phyloP scores from a whole-genome alignment of 2,113 vertebrate genomes.

The Patagioenas fasciata region DNA sequence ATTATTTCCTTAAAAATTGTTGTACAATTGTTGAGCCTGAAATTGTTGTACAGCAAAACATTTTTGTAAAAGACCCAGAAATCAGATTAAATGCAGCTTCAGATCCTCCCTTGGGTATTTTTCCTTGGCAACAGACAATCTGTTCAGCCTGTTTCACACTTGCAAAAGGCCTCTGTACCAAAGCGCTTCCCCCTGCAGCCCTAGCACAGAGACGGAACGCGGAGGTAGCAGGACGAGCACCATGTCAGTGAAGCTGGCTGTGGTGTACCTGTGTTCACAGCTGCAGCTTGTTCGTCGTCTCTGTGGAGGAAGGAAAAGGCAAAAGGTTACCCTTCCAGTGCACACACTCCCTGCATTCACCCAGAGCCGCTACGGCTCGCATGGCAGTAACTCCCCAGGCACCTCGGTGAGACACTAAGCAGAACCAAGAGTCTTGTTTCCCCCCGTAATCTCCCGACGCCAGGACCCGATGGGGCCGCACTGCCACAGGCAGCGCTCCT shows the following conservation, averaged over 20 bases:
- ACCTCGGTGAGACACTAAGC: too few relatives aligned
- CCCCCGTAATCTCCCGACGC: too few relatives aligned
- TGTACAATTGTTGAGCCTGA: accelerated
- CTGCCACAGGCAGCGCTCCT: background rate
- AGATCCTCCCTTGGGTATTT: background rate
- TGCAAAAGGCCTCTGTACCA: accelerated
- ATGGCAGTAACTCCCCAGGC: too few relatives aligned
- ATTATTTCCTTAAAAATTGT: background rate
- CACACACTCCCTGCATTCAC: accelerated
- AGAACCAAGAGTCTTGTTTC: too few relatives aligned
- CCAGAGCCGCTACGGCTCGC: background rate
- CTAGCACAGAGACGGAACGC: background rate
- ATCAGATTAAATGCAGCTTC: accelerated
- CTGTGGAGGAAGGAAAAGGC: background rate
- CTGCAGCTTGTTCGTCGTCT: accelerated
- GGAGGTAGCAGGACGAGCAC: accelerated
- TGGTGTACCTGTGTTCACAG: background rate
- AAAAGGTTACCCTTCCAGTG: background rate
- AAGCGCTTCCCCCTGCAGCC: accelerated
- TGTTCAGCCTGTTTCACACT: background rate
- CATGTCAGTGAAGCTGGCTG: accelerated
- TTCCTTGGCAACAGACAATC: background rate
- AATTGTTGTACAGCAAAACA: accelerated
- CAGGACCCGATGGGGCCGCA: too few relatives aligned
- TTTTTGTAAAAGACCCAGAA: accelerated